Base-by-base conservation (phyloP, 2,113 vertebrate genomes). In the Bujurquina vittata region DNA sequence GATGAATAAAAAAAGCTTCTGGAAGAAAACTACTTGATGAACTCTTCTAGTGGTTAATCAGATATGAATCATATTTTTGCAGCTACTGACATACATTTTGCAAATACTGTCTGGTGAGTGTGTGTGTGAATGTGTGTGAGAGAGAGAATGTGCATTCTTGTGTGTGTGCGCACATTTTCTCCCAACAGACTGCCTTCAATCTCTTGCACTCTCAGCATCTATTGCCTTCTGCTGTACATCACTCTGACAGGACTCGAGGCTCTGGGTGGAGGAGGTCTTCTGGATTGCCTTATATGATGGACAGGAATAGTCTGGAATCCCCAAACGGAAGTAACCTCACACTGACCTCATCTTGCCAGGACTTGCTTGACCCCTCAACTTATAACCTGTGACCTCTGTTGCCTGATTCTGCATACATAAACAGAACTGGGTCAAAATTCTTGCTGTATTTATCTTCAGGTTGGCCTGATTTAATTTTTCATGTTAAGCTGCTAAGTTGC, bases 241-340 rank as follows among this genome's bases (percentile, higher is more conserved):
- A 94, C 81, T 46, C 59, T 92, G 93, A 93, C 93, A 92, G 89
- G 85, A 77, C 85, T 79, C 8, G 12, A 86, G 84, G 80, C 84
- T 84, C 79, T 0, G 83, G 88, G 86, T 91, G 84, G 85, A 77
- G 86, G 67, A 92, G 89, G 89, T 84, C 87, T 52, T 60, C 49
- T 33, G 62, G 87, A 84, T 79, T 74, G 61, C 74, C 89, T 79
- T 26, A 54, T 81, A 80, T 93, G 92, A 93, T 84, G 81, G 92
- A 94, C 89, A 89, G 78, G 79, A 91, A 89, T 83, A 85, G 85
- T 81, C 79, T 75, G 83, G 86, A 86, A 87, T 92, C 85, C 85
- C 83, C 81, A 79, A 87, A 88, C 90, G 92, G 93, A 93, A 92
- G 62, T 90, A 79, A 93, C 91, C 93, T 89, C 89, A 82, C 86